phyloP scores from a whole-genome alignment of 2,797 vertebrate species.

The Aulostomus chinensis region DNA sequence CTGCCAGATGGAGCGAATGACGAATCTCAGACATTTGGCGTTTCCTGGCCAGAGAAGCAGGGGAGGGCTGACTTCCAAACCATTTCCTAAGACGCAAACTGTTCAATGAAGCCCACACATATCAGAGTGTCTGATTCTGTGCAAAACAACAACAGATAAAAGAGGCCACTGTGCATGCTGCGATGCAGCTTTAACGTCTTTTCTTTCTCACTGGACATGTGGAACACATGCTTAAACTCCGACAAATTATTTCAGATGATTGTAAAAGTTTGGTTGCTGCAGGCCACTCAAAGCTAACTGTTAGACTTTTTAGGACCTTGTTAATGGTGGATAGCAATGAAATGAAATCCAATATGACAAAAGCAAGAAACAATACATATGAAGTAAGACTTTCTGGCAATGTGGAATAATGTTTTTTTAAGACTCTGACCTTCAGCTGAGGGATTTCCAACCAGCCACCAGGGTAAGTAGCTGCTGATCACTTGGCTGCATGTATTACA shows the following conservation, averaged over 20 bases:
- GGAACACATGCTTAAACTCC: no score
- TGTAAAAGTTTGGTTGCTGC: slow-evolving; percentile 14
- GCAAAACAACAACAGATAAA: slow-evolving; percentile 41
- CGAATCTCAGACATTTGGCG: slow-evolving; percentile 59
- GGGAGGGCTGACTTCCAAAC: slow-evolving; percentile 45
- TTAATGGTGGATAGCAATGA: slow-evolving; percentile 13
- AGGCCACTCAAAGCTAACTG: slow-evolving; percentile 19
- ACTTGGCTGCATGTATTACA: neutral
- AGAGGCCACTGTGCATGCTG: slow-evolving; percentile 3
- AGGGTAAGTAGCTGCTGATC: slow-evolving; percentile 4
- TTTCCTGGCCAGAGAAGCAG: slow-evolving; percentile 57
- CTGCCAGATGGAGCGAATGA: slow-evolving; percentile 78
- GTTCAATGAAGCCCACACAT: slow-evolving; percentile 46
- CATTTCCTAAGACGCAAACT: slow-evolving; percentile 57
- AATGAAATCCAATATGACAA: slow-evolving; percentile 21
- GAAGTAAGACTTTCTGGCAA: slow-evolving; percentile 11
- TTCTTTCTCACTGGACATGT: slow-evolving; percentile 1
- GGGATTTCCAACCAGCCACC: neutral
- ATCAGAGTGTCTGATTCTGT: slow-evolving; percentile 25
- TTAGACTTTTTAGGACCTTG: slow-evolving; percentile 24
- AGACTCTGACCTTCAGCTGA: neutral
- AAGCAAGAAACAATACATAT: slow-evolving; percentile 12
- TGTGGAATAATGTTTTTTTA: neutral
- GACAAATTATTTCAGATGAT: slow-evolving; percentile 25
- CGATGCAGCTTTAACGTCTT: neutral